These are phyloP conservation scores for Holacanthus passer DNA, from an alignment of 2,113 vertebrate species.

Conservation along the genomic window DNA sequence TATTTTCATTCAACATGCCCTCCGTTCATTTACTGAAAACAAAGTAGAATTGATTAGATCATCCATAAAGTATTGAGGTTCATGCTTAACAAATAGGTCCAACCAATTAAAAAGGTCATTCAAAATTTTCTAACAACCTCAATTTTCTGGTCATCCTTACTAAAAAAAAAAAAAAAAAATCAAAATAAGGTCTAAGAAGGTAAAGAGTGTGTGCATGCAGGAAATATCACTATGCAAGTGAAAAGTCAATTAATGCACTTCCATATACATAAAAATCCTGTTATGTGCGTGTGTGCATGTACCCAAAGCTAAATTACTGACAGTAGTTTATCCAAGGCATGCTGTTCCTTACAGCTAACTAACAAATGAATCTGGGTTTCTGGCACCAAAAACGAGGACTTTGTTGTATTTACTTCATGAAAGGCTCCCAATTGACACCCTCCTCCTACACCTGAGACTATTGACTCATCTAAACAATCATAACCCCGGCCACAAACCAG, in stretches of 20 bases:
- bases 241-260: background rate
- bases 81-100: background rate
- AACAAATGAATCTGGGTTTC: background rate
- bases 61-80: too few species aligned
- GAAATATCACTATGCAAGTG: background rate
- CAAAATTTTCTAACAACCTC: background rate
- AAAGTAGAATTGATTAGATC: background rate
- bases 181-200: too few species aligned
- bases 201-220: background rate
- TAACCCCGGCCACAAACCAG: background rate
- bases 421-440: background rate
- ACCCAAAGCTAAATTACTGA: background rate
- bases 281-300: background rate
- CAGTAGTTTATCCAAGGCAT: background rate
- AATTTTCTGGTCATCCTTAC: background rate
- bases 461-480: conserved; percentile 22
- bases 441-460: conserved; percentile 8
- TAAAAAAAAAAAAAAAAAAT: too few species aligned
- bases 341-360: background rate
- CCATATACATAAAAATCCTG: too few species aligned
- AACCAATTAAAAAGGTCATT: background rate
- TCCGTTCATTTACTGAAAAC: background rate
- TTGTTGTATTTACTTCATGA: background rate
- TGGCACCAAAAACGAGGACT: background rate
- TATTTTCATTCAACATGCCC: background rate